These are phyloP conservation scores for Drosophila obscura DNA, from an alignment of 1,140 invertebrate genomes.

Conservation along the genomic window DNA sequence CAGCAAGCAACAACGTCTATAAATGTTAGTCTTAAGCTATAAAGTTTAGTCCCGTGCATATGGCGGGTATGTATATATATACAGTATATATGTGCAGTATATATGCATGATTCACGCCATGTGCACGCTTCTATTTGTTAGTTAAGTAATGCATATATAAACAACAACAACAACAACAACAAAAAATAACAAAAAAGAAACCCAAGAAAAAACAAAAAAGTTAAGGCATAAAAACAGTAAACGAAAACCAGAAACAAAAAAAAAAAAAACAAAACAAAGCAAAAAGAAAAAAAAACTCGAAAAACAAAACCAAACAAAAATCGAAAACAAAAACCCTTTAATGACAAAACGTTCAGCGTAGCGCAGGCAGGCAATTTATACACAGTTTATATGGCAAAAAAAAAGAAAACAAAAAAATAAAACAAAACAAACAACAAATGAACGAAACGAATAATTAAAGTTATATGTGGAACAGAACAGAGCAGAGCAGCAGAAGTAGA, in stretches of 20 bases:
- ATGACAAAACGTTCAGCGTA: slow-evolving; percentile 74
- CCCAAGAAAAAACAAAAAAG: slow-evolving; percentile 25
- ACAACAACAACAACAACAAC: slow-evolving; percentile 39
- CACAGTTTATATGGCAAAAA: slow-evolving; percentile 76
- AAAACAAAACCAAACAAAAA: slow-evolving; percentile 49
- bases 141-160: slow-evolving; percentile 66
- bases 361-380: slow-evolving; percentile 72
- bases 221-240: slow-evolving; percentile 69
- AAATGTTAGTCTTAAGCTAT: slow-evolving; percentile 76
- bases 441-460: slow-evolving; percentile 44
- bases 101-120: slow-evolving; percentile 24
- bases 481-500: slow-evolving; percentile 16
- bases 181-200: slow-evolving; percentile 25
- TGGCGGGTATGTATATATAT: slow-evolving; percentile 31
- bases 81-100: slow-evolving; percentile 10
- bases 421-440: slow-evolving; percentile 21
- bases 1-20: slow-evolving; percentile 65
- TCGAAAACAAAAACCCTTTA: slow-evolving; percentile 53
- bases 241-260: slow-evolving; percentile 60
- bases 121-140: slow-evolving; percentile 67
- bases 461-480: slow-evolving; percentile 27
- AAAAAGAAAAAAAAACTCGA: slow-evolving; percentile 23
- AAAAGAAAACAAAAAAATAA: slow-evolving; percentile 43
- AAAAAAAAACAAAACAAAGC: slow-evolving; percentile 41
- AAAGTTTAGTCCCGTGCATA: slow-evolving; percentile 69